Base-by-base conservation (phyloP, 2,888 invertebrate species). In the Coleophora deauratella region DNA sequence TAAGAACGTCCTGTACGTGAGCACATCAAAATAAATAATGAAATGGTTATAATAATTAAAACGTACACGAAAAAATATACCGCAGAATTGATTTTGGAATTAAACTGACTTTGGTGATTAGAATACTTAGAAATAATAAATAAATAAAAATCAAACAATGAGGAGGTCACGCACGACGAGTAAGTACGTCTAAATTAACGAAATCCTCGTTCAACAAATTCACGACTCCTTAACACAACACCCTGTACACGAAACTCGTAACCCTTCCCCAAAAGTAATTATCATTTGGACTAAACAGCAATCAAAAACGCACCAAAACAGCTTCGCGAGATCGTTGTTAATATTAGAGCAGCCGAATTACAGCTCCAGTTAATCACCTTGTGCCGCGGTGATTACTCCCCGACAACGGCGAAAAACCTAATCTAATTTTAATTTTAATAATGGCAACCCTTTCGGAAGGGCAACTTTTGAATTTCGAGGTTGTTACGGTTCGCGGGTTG, bases 251-350 rank as follows among this genome's bases (percentile, higher is more conserved):
- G 35, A 45, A 49, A 48, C 51, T 50, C 52, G 51, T 65, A 76
- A 77, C 79, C 81, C 80, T 75, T 70, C 71, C 75, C 80, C 80
- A 76, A 66, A 81, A 78, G 81, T 81, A 81, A 82, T 82, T 80
- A 82, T 77, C 74, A 77, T 70, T 66, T 66, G 66, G 72, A 70
- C 73, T 72, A 66, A 79, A 77, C 76, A 72, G 77, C 81, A 82
- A 82, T 82, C 79, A 80, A 81, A 82, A 81, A 80, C 75, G 66
- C 72, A 71, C 66, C 73, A 77, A 79, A 79, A 78, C 78, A 71
- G 77, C 69, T 77, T 68, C 66, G 66, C 55, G 75, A 68, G 69
- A 76, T 78, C 66, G 57, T 67, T 62, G 68, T 81, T 65, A 80
- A 81, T 79, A 77, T 72, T 81, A 66, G 51, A 80, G 62, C 52